Evolutionary conservation across 2,888 invertebrate genomes (phyloP), one percentile per base, ranked within the genome.

Genomic region (Boloria selene): DNA sequence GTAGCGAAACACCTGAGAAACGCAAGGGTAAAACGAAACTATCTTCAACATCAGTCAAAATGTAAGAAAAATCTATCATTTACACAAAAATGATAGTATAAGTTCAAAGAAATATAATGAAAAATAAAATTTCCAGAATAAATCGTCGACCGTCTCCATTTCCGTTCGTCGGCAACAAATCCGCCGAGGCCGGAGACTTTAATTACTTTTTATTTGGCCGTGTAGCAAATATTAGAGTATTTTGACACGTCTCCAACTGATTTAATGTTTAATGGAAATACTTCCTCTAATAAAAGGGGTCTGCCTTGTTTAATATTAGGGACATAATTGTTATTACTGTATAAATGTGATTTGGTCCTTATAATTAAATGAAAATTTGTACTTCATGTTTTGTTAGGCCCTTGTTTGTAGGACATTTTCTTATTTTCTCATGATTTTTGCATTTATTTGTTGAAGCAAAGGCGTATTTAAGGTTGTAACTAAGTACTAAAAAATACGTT

Each of bases 171-270:
- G 65, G 65, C 65, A 55, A 82, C 80, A 80, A 79, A 82, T 78
- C 79, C 77, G 78, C 78, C 74, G 72, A 70, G 68, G 74, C 76
- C 79, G 70, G 67, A 70, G 69, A 84, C 82, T 84, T 86, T 86
- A 86, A 86, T 86, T 83, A 82, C 85, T 83, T 86, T 85, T 84
- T 83, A 84, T 86, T 84, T 74, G 67, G 79, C 76, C 73, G 65
- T 65, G 70, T 69, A 65, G 68, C 72, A 71, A 76, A 75, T 77
- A 75, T 75, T 77, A 75, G 71, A 76, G 70, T 76, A 77, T 76
- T 75, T 73, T 75, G 74, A 75, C 70, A 69, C 72, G 67, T 70
- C 64, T 72, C 56, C 70, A 70, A 70, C 63, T 72, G 67, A 70
- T 65, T 71, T 68, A 58, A 62, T 67, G 69, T 54, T 60, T 64